These are phyloP conservation scores for Clarias platycephalus DNA, from an alignment of 2,797 vertebrate genomes.

Conservation along the genomic window DNA sequence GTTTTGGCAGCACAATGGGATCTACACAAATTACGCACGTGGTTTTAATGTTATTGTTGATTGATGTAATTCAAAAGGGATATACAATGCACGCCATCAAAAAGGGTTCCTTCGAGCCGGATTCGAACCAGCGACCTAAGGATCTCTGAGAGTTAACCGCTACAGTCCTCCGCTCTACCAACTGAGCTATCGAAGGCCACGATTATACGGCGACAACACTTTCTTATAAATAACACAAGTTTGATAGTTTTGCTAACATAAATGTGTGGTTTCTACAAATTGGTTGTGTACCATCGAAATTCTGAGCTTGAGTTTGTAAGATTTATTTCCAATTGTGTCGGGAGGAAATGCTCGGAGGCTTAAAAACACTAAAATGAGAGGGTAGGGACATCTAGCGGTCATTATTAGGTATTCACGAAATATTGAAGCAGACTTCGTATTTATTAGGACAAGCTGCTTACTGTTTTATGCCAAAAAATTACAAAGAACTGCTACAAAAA, in stretches of 20 bases:
- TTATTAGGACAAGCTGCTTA: not conserved
- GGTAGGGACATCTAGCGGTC: not conserved
- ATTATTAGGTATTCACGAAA: not conserved
- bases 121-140: constrained; percentile 49
- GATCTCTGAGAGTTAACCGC: constrained; percentile 8
- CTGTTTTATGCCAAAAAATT: not conserved
- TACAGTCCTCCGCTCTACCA: constrained; percentile 46
- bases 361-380: not conserved
- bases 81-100: not conserved
- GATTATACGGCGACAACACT: accelerated
- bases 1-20: too few species aligned
- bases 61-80: too few species aligned
- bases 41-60: not conserved
- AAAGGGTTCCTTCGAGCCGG: constrained; percentile 41
- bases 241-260: too few species aligned
- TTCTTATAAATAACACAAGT: not conserved
- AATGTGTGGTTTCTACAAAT: too few species aligned
- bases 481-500: not conserved
- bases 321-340: not conserved
- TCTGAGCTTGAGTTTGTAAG: not conserved
- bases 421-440: not conserved
- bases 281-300: not conserved
- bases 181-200: constrained; percentile 47
- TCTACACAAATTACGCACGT: too few species aligned
- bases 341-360: not conserved